Conservation (phyloP, 2,113 vertebrate species). For the Ranitomeya variabilis region DNA sequence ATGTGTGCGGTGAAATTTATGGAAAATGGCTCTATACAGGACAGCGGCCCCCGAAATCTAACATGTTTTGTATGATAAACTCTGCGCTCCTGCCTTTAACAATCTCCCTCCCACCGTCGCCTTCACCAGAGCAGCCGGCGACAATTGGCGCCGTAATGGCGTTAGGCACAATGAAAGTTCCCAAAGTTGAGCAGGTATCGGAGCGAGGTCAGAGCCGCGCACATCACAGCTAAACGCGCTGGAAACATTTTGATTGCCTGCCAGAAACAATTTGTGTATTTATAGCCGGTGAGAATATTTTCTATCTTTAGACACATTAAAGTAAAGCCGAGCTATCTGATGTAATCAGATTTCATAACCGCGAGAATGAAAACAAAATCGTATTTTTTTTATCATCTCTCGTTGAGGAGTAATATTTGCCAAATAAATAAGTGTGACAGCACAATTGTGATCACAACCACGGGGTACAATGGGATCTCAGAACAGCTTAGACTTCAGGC, state of each 20-base stretch:
- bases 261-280: conserved; percentile 58
- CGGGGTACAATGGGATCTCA: conserved; percentile 36
- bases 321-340: conserved; percentile 51
- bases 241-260: conserved; percentile 58
- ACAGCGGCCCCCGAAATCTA: neutral
- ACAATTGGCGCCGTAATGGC: conserved; percentile 35
- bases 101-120: neutral
- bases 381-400: conserved; percentile 50
- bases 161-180: conserved; percentile 50
- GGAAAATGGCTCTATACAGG: neutral
- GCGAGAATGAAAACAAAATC: conserved; percentile 49
- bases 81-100: neutral
- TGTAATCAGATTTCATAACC: conserved; percentile 57
- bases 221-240: conserved; percentile 32
- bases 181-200: conserved; percentile 18
- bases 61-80: conserved; percentile 34
- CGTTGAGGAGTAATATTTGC: conserved; percentile 31
- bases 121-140: conserved; percentile 13
- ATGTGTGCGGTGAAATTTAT: conserved; percentile 8
- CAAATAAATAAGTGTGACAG: conserved; percentile 58
- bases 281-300: conserved; percentile 53
- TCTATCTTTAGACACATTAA: conserved; percentile 56
- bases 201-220: conserved; percentile 41
- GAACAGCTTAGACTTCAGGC: neutral
- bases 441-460: conserved; percentile 46